Evolutionary conservation across 2,888 invertebrate species (phyloP).

Genomic region (Adelphocoris suturalis): DNA sequence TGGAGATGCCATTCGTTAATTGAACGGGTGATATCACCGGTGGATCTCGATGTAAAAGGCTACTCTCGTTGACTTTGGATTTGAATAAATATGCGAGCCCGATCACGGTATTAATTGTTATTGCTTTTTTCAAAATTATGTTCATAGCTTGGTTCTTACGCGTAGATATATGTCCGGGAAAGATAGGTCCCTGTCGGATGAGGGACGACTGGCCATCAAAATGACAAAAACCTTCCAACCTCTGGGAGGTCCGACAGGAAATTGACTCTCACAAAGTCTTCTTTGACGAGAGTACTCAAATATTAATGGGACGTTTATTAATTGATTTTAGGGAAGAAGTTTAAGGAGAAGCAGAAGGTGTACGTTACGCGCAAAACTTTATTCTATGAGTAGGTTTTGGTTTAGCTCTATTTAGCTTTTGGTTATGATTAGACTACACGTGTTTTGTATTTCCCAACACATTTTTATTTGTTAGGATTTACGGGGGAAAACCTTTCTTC

Average conservation of each 20-base stretch:
- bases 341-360: background rate
- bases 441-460: too few relatives aligned
- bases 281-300: background rate
- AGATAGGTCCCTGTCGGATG: background rate
- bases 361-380: too few relatives aligned
- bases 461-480: too few relatives aligned
- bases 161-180: background rate
- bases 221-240: constrained; percentile 28
- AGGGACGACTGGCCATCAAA: background rate
- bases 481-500: too few relatives aligned
- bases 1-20: background rate
- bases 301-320: background rate
- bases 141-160: background rate
- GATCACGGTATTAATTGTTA: background rate
- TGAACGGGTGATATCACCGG: background rate
- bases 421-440: too few relatives aligned
- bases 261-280: constrained; percentile 25
- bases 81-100: background rate
- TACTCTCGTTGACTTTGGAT: background rate
- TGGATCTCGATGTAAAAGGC: background rate
- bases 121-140: background rate
- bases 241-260: constrained; percentile 36
- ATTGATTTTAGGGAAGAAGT: background rate
- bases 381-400: too few relatives aligned
- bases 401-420: too few relatives aligned